Evolutionary conservation across 2,113 vertebrate genomes (phyloP).

Genomic region (Mus pahari): DNA sequence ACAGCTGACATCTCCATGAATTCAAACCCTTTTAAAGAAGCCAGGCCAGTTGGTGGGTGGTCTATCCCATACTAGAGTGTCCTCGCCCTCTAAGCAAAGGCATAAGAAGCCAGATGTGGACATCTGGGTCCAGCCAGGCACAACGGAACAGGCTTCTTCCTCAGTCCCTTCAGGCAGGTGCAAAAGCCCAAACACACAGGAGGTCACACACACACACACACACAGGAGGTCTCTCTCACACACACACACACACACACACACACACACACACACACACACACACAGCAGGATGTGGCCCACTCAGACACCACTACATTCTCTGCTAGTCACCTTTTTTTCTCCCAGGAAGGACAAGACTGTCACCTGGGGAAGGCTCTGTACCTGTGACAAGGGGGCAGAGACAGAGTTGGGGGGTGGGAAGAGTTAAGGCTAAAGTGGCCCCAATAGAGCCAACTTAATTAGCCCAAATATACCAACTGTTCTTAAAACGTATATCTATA

Average conservation of each 20-base stretch:
- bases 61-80: too few relatives aligned
- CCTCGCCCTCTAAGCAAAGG: not conserved
- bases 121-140: not conserved
- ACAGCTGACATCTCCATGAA: not conserved
- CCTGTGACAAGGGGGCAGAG: not conserved
- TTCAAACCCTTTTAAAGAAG: not conserved
- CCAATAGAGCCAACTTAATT: not conserved
- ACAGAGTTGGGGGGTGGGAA: not conserved
- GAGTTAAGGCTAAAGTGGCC: not conserved
- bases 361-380: not conserved
- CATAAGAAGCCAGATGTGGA: not conserved
- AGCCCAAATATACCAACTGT: conserved; percentile 25
- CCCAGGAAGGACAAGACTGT: conserved; percentile 11
- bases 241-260: too few relatives aligned
- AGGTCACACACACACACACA: not conserved
- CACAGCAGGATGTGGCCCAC: not conserved
- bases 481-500: conserved; percentile 39
- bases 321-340: not conserved
- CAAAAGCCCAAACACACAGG: not conserved
- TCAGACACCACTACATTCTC: not conserved
- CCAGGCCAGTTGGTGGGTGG: conserved; percentile 12
- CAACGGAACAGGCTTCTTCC: not conserved
- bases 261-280: too few relatives aligned
- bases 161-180: not conserved
- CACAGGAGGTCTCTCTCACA: too few relatives aligned